phyloP scores from a whole-genome alignment of 2,113 vertebrate genomes.

The Speoplatyrhinus poulsoni region DNA sequence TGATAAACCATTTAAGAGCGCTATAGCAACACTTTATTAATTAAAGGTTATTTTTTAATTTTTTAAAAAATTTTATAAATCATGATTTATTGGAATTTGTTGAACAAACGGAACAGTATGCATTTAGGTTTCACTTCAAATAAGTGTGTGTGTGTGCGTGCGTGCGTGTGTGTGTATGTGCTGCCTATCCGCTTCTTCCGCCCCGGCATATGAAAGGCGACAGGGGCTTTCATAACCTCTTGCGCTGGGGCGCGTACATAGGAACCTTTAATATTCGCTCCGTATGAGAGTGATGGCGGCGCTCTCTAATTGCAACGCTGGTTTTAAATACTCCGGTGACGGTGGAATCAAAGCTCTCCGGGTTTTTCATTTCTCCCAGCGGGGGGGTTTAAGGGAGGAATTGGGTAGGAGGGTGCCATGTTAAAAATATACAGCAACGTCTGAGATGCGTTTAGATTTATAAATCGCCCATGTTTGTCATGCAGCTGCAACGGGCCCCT shows the following conservation, averaged over 20 bases:
- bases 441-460: slow-evolving; percentile 17
- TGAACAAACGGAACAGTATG: too few relatives aligned
- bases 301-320: slow-evolving; percentile 43
- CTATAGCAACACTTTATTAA: too few relatives aligned
- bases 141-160: too few relatives aligned
- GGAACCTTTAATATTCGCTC: slow-evolving; percentile 41
- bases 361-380: slow-evolving; percentile 17
- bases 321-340: slow-evolving; percentile 22
- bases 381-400: neutral
- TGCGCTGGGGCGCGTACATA: neutral
- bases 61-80: too few relatives aligned
- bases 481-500: slow-evolving; percentile 10
- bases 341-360: slow-evolving; percentile 31
- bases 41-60: too few relatives aligned
- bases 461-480: slow-evolving; percentile 22
- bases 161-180: too few relatives aligned
- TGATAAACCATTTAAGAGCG: too few relatives aligned
- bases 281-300: slow-evolving; percentile 30
- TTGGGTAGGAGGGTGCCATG: neutral
- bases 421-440: slow-evolving; percentile 29
- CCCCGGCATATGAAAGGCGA: slow-evolving; percentile 31
- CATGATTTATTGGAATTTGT: too few relatives aligned
- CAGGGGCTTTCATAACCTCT: slow-evolving; percentile 11
- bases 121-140: too few relatives aligned
- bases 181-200: slow-evolving; percentile 5